Conservation (phyloP, 2,797 vertebrate species). For the Numenius phaeopus region DNA sequence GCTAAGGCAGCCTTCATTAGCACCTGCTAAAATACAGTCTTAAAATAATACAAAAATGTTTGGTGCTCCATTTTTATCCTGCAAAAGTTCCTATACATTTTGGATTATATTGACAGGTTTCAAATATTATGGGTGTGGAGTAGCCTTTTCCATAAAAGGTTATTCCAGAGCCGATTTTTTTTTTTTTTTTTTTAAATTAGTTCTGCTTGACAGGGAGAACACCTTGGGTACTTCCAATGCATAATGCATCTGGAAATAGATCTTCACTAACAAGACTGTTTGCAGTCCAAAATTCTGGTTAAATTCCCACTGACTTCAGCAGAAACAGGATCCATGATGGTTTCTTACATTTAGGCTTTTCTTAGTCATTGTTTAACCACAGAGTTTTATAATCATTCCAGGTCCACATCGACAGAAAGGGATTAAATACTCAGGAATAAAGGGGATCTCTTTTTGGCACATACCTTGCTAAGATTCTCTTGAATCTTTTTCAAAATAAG, state of each 20-base stretch:
- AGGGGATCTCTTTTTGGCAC: not conserved
- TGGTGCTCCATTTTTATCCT: not conserved
- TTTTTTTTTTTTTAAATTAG: not conserved
- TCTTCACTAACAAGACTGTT: not conserved
- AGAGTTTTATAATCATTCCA: not conserved
- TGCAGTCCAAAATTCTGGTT: not conserved
- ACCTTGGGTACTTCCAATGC: not conserved
- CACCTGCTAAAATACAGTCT: not conserved
- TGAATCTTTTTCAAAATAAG: not conserved
- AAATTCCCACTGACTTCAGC: conserved; percentile 56
- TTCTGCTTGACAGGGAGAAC: not conserved
- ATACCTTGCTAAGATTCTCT: not conserved
- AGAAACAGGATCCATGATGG: conserved; percentile 11
- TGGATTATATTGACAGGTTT: not conserved
- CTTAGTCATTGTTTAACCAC: conserved; percentile 40
- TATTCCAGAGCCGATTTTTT: not conserved
- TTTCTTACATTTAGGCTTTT: conserved; percentile 18
- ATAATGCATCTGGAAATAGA: not conserved
- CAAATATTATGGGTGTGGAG: not conserved
- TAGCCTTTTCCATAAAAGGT: not conserved
- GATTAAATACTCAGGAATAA: not conserved
- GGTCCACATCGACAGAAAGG: not conserved
- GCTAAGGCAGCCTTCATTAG: not conserved
- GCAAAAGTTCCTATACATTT: not conserved
- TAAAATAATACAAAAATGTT: not conserved